Evolutionary conservation across 1,140 invertebrate species (phyloP), one percentile per base, ranked within the genome.

Genomic region (Protaetia brevitarsis): DNA sequence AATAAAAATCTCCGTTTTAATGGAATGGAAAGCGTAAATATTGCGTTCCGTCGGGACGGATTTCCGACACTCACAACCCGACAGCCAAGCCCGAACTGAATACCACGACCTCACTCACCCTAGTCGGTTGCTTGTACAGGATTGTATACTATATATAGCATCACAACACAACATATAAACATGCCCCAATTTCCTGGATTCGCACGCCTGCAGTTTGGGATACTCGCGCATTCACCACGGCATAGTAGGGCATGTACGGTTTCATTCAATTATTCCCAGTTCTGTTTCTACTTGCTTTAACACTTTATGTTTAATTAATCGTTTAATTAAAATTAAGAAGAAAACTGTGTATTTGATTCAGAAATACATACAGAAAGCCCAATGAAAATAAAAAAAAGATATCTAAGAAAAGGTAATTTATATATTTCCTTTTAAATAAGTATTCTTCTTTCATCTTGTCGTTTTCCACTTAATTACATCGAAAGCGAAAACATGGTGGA

Each of bases 151-250:
- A 76, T 69, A 63, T 72, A 76, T 74, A 74, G 77, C 74, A 78
- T 77, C 77, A 77, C 74, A 76, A 78, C 76, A 77, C 71, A 74
- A 77, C 76, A 78, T 69, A 75, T 76, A 77, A 78, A 78, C 77
- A 78, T 72, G 73, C 71, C 71, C 71, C 72, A 72, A 71, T 72
- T 76, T 72, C 69, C 74, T 67, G 64, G 65, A 62, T 74, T 71
- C 67, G 57, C 69, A 68, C 67, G 68, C 66, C 29, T 41, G 51
- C 45, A 36, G 7, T 51, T 57, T 66, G 56, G 58, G 58, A 62
- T 57, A 66, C 62, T 30, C 41, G 51, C 28, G 57, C 29, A 29
- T 58, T 27, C 29, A 3, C 7, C 8, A 6, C 21, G 5, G 56
- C n/a, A 34, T n/a, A 34, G 31, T 34, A 7, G 31, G 7, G 31